Base-by-base conservation (phyloP, 2,113 vertebrate genomes). In the Furnarius figulus region DNA sequence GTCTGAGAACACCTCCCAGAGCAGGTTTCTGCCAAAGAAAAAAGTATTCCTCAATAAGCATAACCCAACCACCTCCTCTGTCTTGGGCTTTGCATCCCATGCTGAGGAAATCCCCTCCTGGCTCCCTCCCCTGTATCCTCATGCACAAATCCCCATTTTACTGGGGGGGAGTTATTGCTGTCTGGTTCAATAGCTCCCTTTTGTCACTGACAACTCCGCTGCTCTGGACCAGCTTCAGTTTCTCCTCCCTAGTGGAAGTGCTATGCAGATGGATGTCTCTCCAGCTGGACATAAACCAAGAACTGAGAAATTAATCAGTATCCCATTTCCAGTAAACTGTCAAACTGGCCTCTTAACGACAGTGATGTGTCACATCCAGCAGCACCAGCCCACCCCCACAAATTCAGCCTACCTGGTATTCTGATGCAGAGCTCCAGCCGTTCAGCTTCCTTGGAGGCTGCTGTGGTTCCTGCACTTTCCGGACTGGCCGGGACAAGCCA, bases 321-420 rank as follows among this genome's bases (percentile, higher is more conserved):
- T 63, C 17, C 23, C 1, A 2, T 12, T 84, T 86, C 67, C 65
- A 88, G 20, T 31, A 50, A 73, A 67, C 71, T 4, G 6, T 28
- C 65, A 77, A 79, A 59, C 6, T 37, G 30, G 30, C 27, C 61
- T 84, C 61, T 35, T 50, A 33, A 58, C 65, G 68, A 83, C 73
- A 75, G 9, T 0, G 0, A 62, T 4, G 28, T 1, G 0, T 47
- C 1, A 0, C 30, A 79, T 30, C 47, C 58, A 88, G 56, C 15
- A 30, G 61, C 31, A 49, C 35, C 56, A 61, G 42, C 14, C 74
- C 56, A 73, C 10, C 44, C 63, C 66, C 8, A 3, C 2, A 12
- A 73, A 23, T n/a, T 79, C 58, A 25, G 3, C 9, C 81, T 98
- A 99, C 99, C 98, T 98, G 98, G 80, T 98, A 89, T 46, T 99